phyloP scores from a whole-genome alignment of 2,888 invertebrate genomes.

The Oscheius myriophilus region DNA sequence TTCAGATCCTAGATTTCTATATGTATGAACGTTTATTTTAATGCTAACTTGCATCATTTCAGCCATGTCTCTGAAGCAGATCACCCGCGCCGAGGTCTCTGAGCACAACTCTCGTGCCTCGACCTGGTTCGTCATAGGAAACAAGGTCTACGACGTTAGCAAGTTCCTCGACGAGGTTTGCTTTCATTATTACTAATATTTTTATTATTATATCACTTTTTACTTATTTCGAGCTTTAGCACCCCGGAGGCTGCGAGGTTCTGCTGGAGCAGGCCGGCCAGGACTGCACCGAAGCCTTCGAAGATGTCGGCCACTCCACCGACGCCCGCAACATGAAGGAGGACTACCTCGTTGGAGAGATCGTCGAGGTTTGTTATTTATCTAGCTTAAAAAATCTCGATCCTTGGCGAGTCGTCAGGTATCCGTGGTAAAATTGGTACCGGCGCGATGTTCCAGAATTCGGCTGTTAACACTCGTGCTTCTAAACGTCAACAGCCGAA shows the following conservation, averaged over 20 bases:
- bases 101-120: constrained; percentile 65
- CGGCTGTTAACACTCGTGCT: too few relatives aligned
- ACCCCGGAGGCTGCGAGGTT: constrained; percentile 70
- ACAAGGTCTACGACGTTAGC: constrained; percentile 69
- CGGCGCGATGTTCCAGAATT: too few relatives aligned
- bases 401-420: too few relatives aligned
- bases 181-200: too few relatives aligned
- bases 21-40: too few relatives aligned
- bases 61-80: constrained; percentile 7
- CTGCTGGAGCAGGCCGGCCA: constrained; percentile 69
- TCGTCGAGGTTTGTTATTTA: constrained; percentile 41
- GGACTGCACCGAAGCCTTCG: constrained; percentile 69
- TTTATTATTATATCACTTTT: not conserved
- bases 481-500: too few relatives aligned
- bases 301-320: constrained; percentile 70
- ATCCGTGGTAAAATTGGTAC: too few relatives aligned
- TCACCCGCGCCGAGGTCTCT: constrained; percentile 56
- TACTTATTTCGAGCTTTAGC: constrained; percentile 43
- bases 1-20: too few relatives aligned
- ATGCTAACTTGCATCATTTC: too few relatives aligned
- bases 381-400: too few relatives aligned
- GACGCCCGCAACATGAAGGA: constrained; percentile 69
- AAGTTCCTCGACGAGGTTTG: constrained; percentile 69
- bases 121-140: constrained; percentile 68
- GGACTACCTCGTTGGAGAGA: constrained; percentile 65